Conservation (phyloP, 2,888 invertebrate species). For the Hoplodrina ambigua region DNA sequence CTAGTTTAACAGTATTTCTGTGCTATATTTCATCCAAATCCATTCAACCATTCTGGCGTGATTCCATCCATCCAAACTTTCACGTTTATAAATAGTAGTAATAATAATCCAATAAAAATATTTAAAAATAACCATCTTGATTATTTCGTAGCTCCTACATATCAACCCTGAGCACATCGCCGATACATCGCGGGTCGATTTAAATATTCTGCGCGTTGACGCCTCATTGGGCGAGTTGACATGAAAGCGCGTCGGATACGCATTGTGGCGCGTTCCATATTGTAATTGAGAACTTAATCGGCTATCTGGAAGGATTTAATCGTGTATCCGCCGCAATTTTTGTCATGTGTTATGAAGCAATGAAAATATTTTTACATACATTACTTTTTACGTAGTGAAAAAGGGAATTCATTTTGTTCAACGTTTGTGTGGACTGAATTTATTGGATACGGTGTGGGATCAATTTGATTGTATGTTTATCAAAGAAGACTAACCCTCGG, state of each 20-base stretch:
- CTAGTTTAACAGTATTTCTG: no score
- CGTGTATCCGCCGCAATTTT: constrained; percentile 52
- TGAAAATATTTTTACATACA: constrained; percentile 18
- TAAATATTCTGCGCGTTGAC: constrained; percentile 63
- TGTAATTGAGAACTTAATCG: constrained; percentile 64
- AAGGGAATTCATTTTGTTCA: neutral
- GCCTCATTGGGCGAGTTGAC: constrained; percentile 62
- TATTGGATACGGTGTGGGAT: neutral
- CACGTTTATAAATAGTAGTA: no score
- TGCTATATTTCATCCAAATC: no score
- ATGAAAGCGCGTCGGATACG: constrained; percentile 43
- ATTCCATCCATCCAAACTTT: no score
- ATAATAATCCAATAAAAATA: no score
- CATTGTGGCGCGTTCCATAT: constrained; percentile 55
- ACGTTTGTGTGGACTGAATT: neutral
- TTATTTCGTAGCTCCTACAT: neutral
- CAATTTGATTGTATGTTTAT: neutral
- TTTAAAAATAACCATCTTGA: neutral
- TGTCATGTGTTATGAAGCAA: constrained; percentile 35
- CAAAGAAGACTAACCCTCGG: neutral
- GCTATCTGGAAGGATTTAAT: constrained; percentile 58
- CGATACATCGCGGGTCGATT: constrained; percentile 50
- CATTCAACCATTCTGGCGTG: no score
- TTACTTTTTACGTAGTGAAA: constrained; percentile 13
- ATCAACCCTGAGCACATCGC: constrained; percentile 40